A percentile compares a stretch with the other conserved stretches of the same genome.
These are phyloP conservation scores for Trachurus trachurus DNA, from an alignment of 2,797 vertebrate species.

Conservation along the genomic window DNA sequence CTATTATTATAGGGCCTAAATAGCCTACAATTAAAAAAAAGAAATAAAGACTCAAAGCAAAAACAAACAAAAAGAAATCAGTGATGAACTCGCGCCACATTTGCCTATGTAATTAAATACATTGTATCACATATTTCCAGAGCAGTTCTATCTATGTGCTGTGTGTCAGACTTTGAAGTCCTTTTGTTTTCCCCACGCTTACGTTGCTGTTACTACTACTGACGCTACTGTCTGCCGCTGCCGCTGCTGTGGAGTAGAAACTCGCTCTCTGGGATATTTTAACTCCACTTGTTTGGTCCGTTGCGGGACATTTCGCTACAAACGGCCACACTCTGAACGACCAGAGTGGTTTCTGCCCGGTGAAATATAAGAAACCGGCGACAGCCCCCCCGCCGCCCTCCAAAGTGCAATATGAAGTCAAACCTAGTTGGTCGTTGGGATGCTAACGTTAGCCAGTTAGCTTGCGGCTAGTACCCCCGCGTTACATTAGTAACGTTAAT, in stretches of 20 bases:
- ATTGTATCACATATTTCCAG: background rate
- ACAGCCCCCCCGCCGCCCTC: slow-evolving; percentile 3
- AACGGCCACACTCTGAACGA: background rate
- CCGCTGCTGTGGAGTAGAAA: slow-evolving; percentile 32
- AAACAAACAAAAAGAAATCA: too few species aligned
- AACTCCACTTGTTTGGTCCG: slow-evolving; percentile 27
- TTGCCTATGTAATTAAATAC: background rate
- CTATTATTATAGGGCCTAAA: background rate
- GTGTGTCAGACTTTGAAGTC: slow-evolving; percentile 59
- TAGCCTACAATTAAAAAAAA: too few species aligned
- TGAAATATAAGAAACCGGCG: background rate
- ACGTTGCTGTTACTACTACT: slow-evolving; percentile 46
- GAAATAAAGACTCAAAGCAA: background rate
- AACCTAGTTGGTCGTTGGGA: slow-evolving; percentile 54
- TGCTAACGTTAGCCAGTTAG: slow-evolving; percentile 81
- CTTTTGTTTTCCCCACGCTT: slow-evolving; percentile 77
- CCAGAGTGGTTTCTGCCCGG: background rate
- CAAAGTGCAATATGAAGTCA: slow-evolving; percentile 57
- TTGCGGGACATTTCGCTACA: background rate
- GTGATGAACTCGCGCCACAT: background rate
- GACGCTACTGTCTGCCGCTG: slow-evolving; percentile 19
- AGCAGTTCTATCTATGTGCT: slow-evolving; percentile 24
- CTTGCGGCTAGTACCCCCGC: slow-evolving; percentile 73
- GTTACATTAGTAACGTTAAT: slow-evolving; percentile 82
- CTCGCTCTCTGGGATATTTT: slow-evolving; percentile 38